Evolutionary conservation across 2,797 vertebrate species (phyloP).

Genomic region (Merluccius polli): DNA sequence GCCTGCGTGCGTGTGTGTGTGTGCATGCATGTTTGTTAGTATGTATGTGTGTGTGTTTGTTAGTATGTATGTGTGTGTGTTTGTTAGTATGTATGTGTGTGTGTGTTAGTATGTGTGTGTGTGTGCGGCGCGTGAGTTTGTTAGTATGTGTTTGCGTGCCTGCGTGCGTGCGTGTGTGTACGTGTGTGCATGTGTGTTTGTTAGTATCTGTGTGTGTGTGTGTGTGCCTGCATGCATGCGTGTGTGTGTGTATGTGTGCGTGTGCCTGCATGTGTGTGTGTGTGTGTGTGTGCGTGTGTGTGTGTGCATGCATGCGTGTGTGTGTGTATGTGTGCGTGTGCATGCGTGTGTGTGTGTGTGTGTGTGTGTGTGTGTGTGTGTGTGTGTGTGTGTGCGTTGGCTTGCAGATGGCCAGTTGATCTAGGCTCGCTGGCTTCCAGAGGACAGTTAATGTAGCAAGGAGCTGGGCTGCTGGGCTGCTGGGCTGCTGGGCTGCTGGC

Average conservation of each 20-base stretch:
- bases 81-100: too few relatives aligned
- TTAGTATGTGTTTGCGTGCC: too few relatives aligned
- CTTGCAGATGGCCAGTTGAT: conserved; percentile 44
- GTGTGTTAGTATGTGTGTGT: too few relatives aligned
- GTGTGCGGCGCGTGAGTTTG: too few relatives aligned
- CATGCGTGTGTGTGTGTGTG: too few relatives aligned
- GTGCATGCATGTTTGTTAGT: neutral
- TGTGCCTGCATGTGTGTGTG: neutral
- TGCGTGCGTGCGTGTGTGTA: too few relatives aligned
- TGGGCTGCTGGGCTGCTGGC: too few relatives aligned
- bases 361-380: too few relatives aligned
- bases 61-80: too few relatives aligned
- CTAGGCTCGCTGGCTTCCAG: conserved; percentile 50
- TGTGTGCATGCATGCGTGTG: neutral
- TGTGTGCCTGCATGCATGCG: neutral
- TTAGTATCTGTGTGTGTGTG: neutral
- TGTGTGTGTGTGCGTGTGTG: neutral
- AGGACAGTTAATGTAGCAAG: conserved; percentile 35
- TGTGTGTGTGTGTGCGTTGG: too few relatives aligned
- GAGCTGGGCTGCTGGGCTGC: neutral
- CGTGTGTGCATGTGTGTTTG: neutral
- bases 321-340: too few relatives aligned
- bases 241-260: neutral
- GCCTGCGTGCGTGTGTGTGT: neutral
- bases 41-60: too few relatives aligned